Conservation (phyloP, 2,113 vertebrate genomes). For the Zosterops hypoxanthus region DNA sequence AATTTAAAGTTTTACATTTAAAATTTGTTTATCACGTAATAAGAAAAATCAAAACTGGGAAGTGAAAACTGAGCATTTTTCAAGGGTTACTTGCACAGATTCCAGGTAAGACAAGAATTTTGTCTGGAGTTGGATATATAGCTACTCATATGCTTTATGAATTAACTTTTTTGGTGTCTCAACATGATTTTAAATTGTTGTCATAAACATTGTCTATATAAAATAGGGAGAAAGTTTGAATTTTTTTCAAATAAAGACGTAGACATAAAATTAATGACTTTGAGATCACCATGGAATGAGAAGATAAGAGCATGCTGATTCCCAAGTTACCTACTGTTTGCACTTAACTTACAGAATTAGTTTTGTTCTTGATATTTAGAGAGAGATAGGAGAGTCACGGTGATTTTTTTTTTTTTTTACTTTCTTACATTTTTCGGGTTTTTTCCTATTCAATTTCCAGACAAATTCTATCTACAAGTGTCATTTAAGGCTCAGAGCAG, state of each 20-base stretch:
- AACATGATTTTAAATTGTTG: background rate
- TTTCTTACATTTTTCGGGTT: background rate
- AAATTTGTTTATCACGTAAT: background rate
- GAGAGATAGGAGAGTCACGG: background rate
- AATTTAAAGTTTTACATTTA: background rate
- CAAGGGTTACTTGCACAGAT: background rate
- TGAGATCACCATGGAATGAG: background rate
- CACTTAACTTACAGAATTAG: background rate
- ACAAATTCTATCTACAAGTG: background rate
- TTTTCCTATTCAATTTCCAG: background rate
- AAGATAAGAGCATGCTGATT: background rate
- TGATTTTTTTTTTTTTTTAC: background rate
- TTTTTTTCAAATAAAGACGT: background rate
- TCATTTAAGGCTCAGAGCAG: background rate
- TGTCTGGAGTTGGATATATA: background rate
- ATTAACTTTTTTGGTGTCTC: background rate
- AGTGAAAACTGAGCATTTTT: background rate
- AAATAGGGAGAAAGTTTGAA: background rate
- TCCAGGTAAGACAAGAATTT: background rate
- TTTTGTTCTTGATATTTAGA: background rate
- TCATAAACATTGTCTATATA: background rate
- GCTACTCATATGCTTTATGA: background rate
- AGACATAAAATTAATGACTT: background rate
- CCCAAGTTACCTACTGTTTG: background rate
- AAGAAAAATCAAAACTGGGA: background rate